These are phyloP conservation scores for Actinostola sp. DNA, from an alignment of 92 coral and sea anemone genomes.

Conservation along the genomic window DNA sequence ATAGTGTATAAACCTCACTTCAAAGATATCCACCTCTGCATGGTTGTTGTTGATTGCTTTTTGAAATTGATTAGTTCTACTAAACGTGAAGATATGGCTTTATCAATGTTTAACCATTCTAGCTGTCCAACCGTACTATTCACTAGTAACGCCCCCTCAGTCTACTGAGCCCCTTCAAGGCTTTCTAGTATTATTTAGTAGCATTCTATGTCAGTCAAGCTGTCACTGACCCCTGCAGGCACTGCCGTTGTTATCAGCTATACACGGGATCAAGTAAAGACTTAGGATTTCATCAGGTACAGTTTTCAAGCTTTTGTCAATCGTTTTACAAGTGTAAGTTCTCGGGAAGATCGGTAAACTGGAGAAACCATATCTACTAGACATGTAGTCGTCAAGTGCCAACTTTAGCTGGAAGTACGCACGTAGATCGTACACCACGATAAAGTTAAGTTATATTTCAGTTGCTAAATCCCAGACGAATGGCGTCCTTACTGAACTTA, in stretches of 20 bases:
- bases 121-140: not conserved
- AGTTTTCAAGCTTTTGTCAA: not conserved
- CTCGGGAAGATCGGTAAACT: too few relatives aligned
- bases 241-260: not conserved
- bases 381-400: too few relatives aligned
- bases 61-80: not conserved
- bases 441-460: not conserved
- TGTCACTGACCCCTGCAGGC: not conserved
- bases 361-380: too few relatives aligned
- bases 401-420: not conserved
- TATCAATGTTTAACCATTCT: not conserved
- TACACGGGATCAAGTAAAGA: too few relatives aligned
- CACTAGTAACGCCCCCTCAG: slow-evolving; percentile 12
- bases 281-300: not conserved
- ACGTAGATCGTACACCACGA: not conserved
- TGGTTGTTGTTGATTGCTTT: not conserved
- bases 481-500: slow-evolving; percentile 8
- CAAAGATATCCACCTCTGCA: too few relatives aligned
- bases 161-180: not conserved
- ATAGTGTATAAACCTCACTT: too few relatives aligned
- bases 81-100: not conserved
- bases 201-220: not conserved
- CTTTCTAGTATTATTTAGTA: not conserved
- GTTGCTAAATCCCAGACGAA: not conserved
- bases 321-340: not conserved